These are phyloP conservation scores for Theristicus caerulescens DNA, from an alignment of 2,113 vertebrate species.

Conservation along the genomic window DNA sequence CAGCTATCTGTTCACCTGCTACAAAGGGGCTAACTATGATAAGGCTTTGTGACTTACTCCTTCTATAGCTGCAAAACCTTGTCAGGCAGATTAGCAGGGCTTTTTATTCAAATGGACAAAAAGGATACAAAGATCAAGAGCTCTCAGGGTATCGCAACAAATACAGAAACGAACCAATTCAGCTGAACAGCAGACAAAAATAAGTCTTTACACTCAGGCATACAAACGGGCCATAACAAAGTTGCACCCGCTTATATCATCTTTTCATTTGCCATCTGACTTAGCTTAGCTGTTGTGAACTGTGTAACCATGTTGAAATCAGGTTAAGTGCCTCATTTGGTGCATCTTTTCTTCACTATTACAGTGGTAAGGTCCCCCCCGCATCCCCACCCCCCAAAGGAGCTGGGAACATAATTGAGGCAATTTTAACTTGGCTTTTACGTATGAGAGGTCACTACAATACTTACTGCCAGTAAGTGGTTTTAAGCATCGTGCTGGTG, in stretches of 20 bases:
- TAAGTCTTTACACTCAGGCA: neutral
- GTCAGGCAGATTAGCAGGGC: neutral
- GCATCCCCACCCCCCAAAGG: neutral
- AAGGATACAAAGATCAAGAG: slow-evolving; percentile 9
- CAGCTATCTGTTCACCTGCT: neutral
- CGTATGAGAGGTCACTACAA: neutral
- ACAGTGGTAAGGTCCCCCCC: neutral
- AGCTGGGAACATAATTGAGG: neutral
- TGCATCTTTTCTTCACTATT: neutral
- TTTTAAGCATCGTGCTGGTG: neutral
- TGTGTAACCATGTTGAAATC: neutral
- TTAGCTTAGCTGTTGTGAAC: neutral
- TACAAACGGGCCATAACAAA: neutral
- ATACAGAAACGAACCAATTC: neutral
- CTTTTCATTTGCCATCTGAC: neutral
- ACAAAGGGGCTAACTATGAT: neutral
- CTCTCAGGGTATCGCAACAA: neutral
- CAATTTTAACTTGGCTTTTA: neutral
- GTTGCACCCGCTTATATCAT: neutral
- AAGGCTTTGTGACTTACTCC: neutral
- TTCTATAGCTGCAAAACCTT: neutral
- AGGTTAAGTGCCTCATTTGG: neutral
- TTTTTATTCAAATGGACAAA: slow-evolving; percentile 9
- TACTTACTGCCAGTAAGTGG: slow-evolving; percentile 67
- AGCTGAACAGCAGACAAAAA: neutral